Conservation (phyloP, 2,113 vertebrate species). For the Chlorodrepanis virens region DNA sequence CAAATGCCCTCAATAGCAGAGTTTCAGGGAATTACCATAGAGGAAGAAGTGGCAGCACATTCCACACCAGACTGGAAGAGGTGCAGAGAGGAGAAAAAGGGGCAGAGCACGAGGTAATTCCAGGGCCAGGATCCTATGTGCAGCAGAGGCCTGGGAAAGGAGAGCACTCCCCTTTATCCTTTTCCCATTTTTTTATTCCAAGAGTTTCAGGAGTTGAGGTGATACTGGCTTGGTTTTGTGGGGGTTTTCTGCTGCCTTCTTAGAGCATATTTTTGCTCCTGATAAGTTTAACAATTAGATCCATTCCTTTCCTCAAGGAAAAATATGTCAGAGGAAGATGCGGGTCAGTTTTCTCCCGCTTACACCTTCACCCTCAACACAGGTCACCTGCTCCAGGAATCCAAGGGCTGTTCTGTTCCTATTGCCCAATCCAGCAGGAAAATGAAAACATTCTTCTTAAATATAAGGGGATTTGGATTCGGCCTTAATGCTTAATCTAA, state of each 20-base stretch:
- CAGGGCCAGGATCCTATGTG: not conserved
- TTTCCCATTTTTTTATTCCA: not conserved
- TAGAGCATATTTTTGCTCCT: not conserved
- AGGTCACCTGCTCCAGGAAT: not conserved
- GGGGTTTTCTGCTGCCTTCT: not conserved
- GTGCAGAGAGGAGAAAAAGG: not conserved
- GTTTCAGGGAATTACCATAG: not conserved
- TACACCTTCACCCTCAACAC: not conserved
- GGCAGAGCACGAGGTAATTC: not conserved
- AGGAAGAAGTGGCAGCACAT: not conserved
- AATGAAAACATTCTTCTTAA: conserved; percentile 13
- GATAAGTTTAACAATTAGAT: not conserved
- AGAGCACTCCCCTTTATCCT: fast-evolving
- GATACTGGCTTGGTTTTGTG: not conserved
- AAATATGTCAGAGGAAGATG: not conserved
- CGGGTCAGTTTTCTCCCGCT: not conserved
- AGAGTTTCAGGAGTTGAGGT: not conserved
- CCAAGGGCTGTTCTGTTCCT: not conserved
- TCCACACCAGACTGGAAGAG: not conserved
- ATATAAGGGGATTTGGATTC: conserved; percentile 18
- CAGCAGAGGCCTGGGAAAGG: not conserved
- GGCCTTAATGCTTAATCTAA: not conserved
- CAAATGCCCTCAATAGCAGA: not conserved
- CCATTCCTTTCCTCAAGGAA: not conserved
- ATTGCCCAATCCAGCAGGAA: not conserved